These are phyloP conservation scores for Strix occidentalis DNA, from an alignment of 2,797 vertebrate genomes.

Conservation along the genomic window DNA sequence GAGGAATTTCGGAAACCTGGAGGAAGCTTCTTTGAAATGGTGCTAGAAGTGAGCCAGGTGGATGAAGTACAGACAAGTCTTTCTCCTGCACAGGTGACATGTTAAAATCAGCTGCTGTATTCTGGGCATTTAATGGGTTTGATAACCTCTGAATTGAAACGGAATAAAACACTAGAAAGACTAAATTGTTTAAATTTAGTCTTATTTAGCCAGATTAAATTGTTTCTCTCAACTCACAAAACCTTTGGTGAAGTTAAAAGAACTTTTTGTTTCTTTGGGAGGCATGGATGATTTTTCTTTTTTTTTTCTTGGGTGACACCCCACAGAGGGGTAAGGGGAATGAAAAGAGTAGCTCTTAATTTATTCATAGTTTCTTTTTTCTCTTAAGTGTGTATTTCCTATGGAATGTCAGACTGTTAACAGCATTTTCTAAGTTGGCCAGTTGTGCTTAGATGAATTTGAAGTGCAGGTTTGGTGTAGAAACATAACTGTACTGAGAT, in stretches of 20 bases:
- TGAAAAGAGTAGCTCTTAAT: neutral
- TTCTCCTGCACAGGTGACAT: neutral
- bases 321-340: neutral
- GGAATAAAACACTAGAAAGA: neutral
- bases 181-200: no score
- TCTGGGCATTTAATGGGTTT: neutral
- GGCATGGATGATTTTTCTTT: neutral
- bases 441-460: neutral
- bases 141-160: neutral
- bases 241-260: neutral
- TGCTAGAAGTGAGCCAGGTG: accelerated
- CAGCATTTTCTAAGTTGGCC: neutral
- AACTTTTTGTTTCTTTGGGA: neutral
- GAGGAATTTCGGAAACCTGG: neutral
- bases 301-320: neutral
- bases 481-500: neutral
- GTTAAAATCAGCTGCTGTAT: neutral
- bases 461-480: neutral
- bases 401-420: neutral
- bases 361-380: neutral
- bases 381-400: neutral
- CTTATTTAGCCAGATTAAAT: neutral
- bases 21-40: neutral
- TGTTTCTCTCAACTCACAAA: neutral
- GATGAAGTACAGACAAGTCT: no score